Conservation (phyloP, 2,888 invertebrate species). For the Agriopis leucophaearia region DNA sequence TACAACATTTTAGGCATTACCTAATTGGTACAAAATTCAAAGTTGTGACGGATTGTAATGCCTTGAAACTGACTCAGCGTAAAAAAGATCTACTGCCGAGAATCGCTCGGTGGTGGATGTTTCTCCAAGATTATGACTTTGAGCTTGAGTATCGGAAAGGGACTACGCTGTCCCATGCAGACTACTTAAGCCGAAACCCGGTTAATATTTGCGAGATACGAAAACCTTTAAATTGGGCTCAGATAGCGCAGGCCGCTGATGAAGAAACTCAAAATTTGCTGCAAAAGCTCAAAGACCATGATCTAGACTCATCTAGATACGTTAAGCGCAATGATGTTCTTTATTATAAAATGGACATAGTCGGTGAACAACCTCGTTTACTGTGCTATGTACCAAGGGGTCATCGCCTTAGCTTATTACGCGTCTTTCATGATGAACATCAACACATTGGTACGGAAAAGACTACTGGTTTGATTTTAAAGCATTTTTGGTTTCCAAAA, state of each 20-base stretch:
- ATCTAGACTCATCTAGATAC: conserved; percentile 43
- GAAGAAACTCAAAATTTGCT: conserved; percentile 44
- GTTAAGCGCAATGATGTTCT: conserved; percentile 35
- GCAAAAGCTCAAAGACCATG: conserved; percentile 39
- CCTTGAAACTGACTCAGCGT: conserved; percentile 44
- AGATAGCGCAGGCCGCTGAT: conserved; percentile 46
- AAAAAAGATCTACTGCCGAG: conserved; percentile 50
- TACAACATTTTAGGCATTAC: conserved; percentile 49
- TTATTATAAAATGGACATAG: conserved; percentile 31
- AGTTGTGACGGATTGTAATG: conserved; percentile 52
- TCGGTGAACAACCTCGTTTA: conserved; percentile 40
- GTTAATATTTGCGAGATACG: conserved; percentile 12
- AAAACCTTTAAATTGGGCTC: conserved; percentile 41
- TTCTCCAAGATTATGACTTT: conserved; percentile 50
- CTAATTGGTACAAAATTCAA: conserved; percentile 44
- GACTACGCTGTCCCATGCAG: conserved; percentile 40
- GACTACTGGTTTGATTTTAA: conserved; percentile 37
- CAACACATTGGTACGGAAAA: conserved; percentile 40
- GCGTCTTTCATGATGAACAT: conserved; percentile 51
- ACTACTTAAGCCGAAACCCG: conserved; percentile 35
- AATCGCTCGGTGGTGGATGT: conserved; percentile 51
- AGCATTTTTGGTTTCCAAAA: conserved; percentile 49
- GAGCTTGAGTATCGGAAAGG: conserved; percentile 47
- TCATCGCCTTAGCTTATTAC: conserved; percentile 46
- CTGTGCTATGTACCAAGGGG: conserved; percentile 51